Conservation (phyloP, 2,888 invertebrate genomes). For the Chrysodeixis includens region DNA sequence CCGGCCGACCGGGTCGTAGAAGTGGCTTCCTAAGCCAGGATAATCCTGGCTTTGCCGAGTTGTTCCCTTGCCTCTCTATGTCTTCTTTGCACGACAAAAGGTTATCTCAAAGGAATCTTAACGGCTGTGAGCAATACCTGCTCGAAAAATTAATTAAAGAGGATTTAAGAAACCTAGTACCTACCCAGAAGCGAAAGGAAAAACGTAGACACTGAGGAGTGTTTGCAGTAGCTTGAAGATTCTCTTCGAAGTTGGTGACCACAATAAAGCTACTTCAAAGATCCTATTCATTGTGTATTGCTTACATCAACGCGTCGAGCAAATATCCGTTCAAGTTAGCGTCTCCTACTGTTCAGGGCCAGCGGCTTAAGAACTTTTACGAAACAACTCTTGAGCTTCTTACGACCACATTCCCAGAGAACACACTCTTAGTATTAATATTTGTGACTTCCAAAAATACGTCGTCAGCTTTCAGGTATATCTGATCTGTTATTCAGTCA, state of each 20-base stretch:
- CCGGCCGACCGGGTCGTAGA: conserved; percentile 35
- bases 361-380: conserved; percentile 55
- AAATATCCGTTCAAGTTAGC: conserved; percentile 37
- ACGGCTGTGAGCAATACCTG: conserved; percentile 33
- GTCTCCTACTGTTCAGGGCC: conserved; percentile 40
- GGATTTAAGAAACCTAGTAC: conserved; percentile 39
- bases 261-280: conserved; percentile 73
- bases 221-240: conserved; percentile 51
- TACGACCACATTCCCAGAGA: conserved; percentile 24
- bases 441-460: conserved; percentile 25
- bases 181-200: conserved; percentile 23
- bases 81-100: conserved; percentile 57
- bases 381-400: conserved; percentile 34
- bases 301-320: conserved; percentile 58
- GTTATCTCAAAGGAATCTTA: conserved; percentile 54
- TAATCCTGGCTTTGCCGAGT: conserved; percentile 67
- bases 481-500: conserved; percentile 9
- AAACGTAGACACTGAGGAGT: conserved; percentile 28
- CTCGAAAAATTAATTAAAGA: conserved; percentile 49
- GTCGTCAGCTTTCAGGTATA: conserved; percentile 20
- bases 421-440: conserved; percentile 6
- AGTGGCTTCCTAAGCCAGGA: conserved; percentile 75
- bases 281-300: conserved; percentile 70
- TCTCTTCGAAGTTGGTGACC: conserved; percentile 64
- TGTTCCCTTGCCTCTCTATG: conserved; percentile 57